Base-by-base conservation (phyloP, 2,888 invertebrate species). In the Stenodema calcarata region DNA sequence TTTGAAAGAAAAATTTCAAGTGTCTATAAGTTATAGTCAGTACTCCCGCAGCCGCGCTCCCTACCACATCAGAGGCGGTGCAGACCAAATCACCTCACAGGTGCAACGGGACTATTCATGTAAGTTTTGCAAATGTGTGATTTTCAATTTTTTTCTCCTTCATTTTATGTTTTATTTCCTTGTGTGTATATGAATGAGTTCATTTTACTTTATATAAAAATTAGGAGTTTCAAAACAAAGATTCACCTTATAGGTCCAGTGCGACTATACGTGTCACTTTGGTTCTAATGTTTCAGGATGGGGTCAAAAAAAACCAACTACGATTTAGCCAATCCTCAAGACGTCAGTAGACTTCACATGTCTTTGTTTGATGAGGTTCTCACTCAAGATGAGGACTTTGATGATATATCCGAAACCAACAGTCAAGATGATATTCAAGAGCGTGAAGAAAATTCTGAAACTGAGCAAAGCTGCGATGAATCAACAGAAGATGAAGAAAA, bases 381-480 rank as follows among this genome's bases (percentile, higher is more conserved):
- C 35, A 50, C 27, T 47, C 47, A 81, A 47, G 62, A 81, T 47
- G 82, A 81, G 50, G 82, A 69, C 62, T 81, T 81, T 62, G 69
- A 28, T 54, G 62, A 81, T 41, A 30, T 27, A 27, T 28, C 82
- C 23, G 82, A 81, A 69, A 81, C 82, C 27, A 50, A 69, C 62
- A 30, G 54, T 69, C 47, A 81, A 62, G 82, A 81, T 81, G 14
- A 27, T 44, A 62, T 81, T 30, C 23, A 81, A 81, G 54, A 81
- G 28, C 50, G 82, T 54, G 50, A 28, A 50, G 82, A 62, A 54
- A 62, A 81, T 81, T 81, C 62, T 23, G 82, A 69, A 18, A 54
- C 62, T n/a, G 82, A 81, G 30, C 82, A 81, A 62, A 81, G 82
- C 62, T 47, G 82, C 23, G 62, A 81, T 27, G 62, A 30, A 54